Conservation (phyloP, 2,113 vertebrate species). For the Plestiodon gilberti region DNA sequence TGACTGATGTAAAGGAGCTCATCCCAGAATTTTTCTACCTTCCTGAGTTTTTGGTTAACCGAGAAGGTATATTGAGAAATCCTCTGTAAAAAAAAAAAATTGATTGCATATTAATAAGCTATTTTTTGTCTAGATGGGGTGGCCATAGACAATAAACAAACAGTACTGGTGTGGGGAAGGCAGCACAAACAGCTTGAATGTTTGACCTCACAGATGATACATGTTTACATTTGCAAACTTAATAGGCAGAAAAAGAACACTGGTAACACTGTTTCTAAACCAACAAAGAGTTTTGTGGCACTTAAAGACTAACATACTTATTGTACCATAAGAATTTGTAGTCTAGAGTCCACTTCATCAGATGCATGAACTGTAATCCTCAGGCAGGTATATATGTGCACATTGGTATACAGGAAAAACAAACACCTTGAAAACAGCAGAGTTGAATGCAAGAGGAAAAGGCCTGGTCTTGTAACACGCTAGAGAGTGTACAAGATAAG, state of each 20-base stretch:
- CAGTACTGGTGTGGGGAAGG: too few species aligned
- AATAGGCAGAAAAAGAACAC: not conserved
- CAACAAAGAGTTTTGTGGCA: too few species aligned
- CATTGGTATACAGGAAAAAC: too few species aligned
- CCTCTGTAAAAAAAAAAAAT: conserved; percentile 3
- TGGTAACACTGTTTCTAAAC: not conserved
- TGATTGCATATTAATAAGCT: not conserved
- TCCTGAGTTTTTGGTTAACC: conserved; percentile 96
- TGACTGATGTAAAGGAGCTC: conserved; percentile 98
- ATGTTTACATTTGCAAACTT: not conserved
- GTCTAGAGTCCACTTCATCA: too few species aligned
- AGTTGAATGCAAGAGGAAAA: too few species aligned
- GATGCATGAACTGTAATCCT: too few species aligned
- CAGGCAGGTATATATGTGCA: too few species aligned
- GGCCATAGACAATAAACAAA: not conserved
- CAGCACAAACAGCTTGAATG: not conserved
- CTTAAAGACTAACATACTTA: too few species aligned
- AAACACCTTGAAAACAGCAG: too few species aligned
- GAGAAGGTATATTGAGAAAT: conserved; percentile 85
- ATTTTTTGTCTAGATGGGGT: not conserved
- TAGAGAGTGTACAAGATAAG: too few species aligned
- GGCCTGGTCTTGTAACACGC: too few species aligned
- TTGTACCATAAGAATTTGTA: too few species aligned
- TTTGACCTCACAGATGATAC: not conserved
- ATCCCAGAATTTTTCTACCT: conserved; percentile 99